These are phyloP conservation scores for Eudiplozoon nipponicum DNA, from an alignment of 2,888 invertebrate genomes.

Conservation along the genomic window DNA sequence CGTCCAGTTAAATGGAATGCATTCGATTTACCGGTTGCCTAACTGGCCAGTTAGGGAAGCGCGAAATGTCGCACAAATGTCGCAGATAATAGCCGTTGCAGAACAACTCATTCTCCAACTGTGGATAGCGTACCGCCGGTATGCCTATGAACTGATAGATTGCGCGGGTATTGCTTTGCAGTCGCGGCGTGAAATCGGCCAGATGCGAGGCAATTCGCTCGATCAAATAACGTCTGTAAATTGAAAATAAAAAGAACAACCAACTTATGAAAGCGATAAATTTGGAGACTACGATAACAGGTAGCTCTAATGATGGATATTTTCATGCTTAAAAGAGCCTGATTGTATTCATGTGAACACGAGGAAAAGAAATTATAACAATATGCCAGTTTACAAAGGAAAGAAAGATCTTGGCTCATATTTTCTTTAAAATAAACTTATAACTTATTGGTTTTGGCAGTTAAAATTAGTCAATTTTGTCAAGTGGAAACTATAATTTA, in stretches of 20 bases:
- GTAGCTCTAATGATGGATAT: too few species aligned
- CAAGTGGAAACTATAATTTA: too few species aligned
- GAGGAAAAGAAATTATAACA: too few species aligned
- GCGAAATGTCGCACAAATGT: constrained; percentile 53
- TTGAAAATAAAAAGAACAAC: background rate
- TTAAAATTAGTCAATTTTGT: too few species aligned
- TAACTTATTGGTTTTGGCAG: too few species aligned
- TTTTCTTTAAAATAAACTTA: too few species aligned
- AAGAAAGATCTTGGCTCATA: too few species aligned
- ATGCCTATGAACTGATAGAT: constrained; percentile 75
- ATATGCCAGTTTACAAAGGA: too few species aligned
- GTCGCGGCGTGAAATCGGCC: constrained; percentile 70
- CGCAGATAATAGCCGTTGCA: constrained; percentile 88
- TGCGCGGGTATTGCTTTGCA: constrained; percentile 68
- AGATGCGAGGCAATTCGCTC: constrained; percentile 85
- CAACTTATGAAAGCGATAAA: too few species aligned
- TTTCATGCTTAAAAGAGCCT: background rate
- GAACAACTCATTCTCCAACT: constrained; percentile 71
- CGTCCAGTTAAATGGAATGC: too few species aligned
- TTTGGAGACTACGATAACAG: background rate
- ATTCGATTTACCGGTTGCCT: constrained; percentile 54
- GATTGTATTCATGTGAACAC: too few species aligned
- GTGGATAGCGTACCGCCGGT: constrained; percentile 62
- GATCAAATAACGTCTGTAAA: constrained; percentile 48
- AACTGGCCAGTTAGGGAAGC: constrained; percentile 88